Percentiles rank a stretch among this genome's conserved stretches.
Conservation (phyloP, 2,113 vertebrate genomes). For the Zeus faber region DNA sequence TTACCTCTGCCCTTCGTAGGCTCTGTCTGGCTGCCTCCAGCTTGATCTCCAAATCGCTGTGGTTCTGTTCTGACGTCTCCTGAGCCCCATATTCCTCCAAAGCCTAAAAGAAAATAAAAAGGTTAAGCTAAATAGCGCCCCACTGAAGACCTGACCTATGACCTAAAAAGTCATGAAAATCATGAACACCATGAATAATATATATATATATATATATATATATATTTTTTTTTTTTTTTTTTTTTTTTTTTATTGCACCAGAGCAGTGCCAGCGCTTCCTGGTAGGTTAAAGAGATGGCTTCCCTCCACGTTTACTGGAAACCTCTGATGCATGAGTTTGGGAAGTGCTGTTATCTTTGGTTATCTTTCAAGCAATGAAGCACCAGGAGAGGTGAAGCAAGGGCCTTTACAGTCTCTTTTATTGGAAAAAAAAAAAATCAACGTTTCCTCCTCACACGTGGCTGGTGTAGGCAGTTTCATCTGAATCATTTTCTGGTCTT, state of each 20-base stretch:
- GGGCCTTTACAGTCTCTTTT: too few species aligned
- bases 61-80: slow-evolving; percentile 79
- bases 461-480: too few species aligned
- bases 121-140: too few species aligned
- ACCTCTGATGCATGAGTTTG: not conserved
- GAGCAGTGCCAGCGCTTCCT: slow-evolving; percentile 29
- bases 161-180: too few species aligned
- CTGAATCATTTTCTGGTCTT: too few species aligned
- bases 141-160: too few species aligned
- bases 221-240: too few species aligned
- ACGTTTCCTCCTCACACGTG: too few species aligned
- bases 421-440: too few species aligned
- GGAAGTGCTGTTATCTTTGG: not conserved
- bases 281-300: slow-evolving; percentile 3
- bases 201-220: not conserved
- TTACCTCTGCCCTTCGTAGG: slow-evolving; percentile 92
- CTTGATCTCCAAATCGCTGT: slow-evolving; percentile 86
- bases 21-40: slow-evolving; percentile 87
- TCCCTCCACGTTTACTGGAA: slow-evolving; percentile 5
- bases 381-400: too few species aligned
- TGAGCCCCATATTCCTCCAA: slow-evolving; percentile 84
- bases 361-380: too few species aligned
- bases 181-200: not conserved
- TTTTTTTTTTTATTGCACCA: not conserved
- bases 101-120: slow-evolving; percentile 60